These are phyloP conservation scores for Caerostris darwini DNA, from an alignment of 1,140 invertebrate species.

Conservation along the genomic window DNA sequence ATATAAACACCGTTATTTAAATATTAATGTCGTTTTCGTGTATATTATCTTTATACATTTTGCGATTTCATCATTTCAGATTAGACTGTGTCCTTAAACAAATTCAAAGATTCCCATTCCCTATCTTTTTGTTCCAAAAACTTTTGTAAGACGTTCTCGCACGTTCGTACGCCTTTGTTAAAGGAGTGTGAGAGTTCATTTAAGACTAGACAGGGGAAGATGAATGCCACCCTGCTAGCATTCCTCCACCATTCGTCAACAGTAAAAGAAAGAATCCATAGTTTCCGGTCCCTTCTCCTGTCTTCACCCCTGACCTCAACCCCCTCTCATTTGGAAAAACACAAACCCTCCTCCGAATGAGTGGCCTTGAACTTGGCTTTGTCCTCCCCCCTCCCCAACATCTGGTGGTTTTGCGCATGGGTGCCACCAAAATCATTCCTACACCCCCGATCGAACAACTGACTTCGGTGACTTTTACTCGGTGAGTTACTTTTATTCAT, in stretches of 20 bases:
- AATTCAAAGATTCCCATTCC: no score
- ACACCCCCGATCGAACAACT: neutral
- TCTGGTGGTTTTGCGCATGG: neutral
- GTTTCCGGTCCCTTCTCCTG: neutral
- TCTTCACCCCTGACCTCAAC: neutral
- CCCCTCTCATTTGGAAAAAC: neutral
- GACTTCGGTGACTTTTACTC: no score
- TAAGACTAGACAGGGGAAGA: neutral
- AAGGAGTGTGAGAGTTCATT: neutral
- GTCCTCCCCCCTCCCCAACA: neutral
- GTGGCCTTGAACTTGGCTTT: neutral
- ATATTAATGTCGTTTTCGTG: no score
- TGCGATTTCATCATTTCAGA: no score
- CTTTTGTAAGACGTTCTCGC: no score
- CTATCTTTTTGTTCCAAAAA: no score
- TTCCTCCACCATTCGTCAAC: neutral
- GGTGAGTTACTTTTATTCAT: neutral
- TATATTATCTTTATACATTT: no score
- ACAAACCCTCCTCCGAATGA: neutral
- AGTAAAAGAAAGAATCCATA: neutral
- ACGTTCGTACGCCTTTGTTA: neutral
- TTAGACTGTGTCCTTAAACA: no score
- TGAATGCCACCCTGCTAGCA: neutral
- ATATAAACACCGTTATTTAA: no score
- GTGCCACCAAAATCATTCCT: neutral